Evolutionary conservation across 2,113 vertebrate species (phyloP).

Genomic region (Epinephelus moara): DNA sequence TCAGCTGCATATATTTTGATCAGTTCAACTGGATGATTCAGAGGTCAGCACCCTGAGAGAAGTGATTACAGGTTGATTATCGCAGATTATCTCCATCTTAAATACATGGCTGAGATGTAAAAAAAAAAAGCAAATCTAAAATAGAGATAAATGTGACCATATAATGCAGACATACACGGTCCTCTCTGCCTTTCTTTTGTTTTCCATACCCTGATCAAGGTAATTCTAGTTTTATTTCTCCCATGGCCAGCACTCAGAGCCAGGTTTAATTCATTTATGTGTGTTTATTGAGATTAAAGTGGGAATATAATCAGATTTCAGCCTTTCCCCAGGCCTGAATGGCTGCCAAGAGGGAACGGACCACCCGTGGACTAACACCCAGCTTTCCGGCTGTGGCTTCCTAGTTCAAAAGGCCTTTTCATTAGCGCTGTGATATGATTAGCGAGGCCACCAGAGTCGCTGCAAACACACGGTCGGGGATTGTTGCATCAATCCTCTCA

Average conservation of each 20-base stretch:
- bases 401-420: slow-evolving; percentile 67
- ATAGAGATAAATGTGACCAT: not conserved
- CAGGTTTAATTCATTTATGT: slow-evolving; percentile 62
- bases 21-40: not conserved
- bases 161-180: not conserved
- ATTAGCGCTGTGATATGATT: slow-evolving; percentile 63
- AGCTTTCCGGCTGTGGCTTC: slow-evolving; percentile 29
- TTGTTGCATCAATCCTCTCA: slow-evolving; percentile 8
- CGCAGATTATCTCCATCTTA: not conserved
- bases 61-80: not conserved
- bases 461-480: slow-evolving; percentile 18
- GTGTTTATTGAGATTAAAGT: slow-evolving; percentile 73
- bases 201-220: slow-evolving; percentile 35
- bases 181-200: not conserved
- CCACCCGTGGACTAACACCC: slow-evolving; percentile 49
- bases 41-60: not conserved
- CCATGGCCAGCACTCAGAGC: slow-evolving; percentile 18
- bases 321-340: slow-evolving; percentile 38
- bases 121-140: too few relatives aligned
- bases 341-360: slow-evolving; percentile 42
- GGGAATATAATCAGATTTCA: slow-evolving; percentile 68
- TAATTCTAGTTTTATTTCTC: slow-evolving; percentile 26
- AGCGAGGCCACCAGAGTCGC: slow-evolving; percentile 47
- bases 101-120: not conserved
- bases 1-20: not conserved